A percentile compares a stretch with the other conserved stretches of the same genome.
These are phyloP conservation scores for Platorchestia sp. DNA, from an alignment of 1,140 invertebrate species.

Conservation along the genomic window DNA sequence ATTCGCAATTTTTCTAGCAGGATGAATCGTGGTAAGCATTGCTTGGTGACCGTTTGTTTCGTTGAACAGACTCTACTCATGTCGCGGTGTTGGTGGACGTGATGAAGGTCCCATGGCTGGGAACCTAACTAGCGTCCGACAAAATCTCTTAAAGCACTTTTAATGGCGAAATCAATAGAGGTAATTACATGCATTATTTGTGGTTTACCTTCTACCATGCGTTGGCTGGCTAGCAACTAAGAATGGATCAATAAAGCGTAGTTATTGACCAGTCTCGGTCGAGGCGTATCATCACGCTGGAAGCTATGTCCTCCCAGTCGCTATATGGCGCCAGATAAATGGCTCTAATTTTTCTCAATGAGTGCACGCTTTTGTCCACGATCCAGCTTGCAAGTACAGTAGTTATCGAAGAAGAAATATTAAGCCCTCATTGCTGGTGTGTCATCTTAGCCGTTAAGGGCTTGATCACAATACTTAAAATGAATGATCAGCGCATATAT, in stretches of 20 bases:
- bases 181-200: conserved; percentile 54
- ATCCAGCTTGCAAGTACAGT: neutral
- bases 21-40: neutral
- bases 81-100: neutral
- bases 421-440: neutral
- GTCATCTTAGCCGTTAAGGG: neutral
- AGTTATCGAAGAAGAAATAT: conserved; percentile 30
- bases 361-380: conserved; percentile 28
- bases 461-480: neutral
- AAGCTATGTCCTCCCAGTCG: neutral
- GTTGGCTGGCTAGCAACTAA: conserved; percentile 13
- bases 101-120: neutral
- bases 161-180: conserved; percentile 48
- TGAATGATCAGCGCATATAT: neutral
- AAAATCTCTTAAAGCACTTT: conserved; percentile 10
- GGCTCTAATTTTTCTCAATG: conserved; percentile 46
- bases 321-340: neutral
- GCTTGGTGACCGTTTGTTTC: neutral
- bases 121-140: neutral
- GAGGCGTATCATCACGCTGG: conserved; percentile 18
- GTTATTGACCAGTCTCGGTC: conserved; percentile 32
- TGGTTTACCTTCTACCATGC: conserved; percentile 22
- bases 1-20: neutral
- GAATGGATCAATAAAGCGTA: conserved; percentile 4
- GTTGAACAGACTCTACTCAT: neutral